Conservation (phyloP, 2,797 vertebrate genomes). For the Cirrhinus mrigala region DNA sequence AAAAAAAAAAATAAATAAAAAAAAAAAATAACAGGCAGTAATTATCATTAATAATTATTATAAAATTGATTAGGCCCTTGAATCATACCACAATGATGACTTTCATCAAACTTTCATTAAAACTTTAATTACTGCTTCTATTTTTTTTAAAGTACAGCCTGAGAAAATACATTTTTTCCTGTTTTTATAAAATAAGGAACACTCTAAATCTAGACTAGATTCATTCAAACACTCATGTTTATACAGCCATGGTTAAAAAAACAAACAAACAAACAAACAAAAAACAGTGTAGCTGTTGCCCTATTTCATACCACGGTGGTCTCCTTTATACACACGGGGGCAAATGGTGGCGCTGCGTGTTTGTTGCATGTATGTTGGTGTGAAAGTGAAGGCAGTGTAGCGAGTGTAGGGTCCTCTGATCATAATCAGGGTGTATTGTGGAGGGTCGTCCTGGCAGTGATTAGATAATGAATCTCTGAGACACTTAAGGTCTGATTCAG, state of each 20-base stretch:
- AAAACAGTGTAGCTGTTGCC: neutral
- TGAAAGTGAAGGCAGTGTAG: slow-evolving; percentile 24
- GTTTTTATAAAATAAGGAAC: neutral
- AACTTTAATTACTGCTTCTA: neutral
- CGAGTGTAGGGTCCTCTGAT: slow-evolving; percentile 53
- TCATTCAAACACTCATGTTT: neutral
- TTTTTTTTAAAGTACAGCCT: neutral
- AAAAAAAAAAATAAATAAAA: too few relatives aligned
- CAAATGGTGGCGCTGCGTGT: slow-evolving; percentile 22
- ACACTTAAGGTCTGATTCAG: slow-evolving; percentile 86
- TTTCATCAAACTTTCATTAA: neutral
- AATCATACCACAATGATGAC: neutral
- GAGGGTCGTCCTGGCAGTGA: slow-evolving; percentile 90
- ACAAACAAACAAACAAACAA: neutral
- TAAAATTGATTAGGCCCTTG: neutral
- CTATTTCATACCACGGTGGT: neutral
- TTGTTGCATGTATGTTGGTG: slow-evolving; percentile 29
- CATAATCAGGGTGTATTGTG: slow-evolving; percentile 91
- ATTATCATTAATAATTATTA: neutral
- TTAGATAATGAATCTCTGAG: slow-evolving; percentile 98
- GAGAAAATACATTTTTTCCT: neutral
- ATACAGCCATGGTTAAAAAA: neutral
- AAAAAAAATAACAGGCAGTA: neutral
- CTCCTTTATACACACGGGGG: neutral
- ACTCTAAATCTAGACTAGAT: neutral